Percentiles rank a stretch among this genome's conserved stretches.
Evolutionary conservation across 2,888 invertebrate genomes (phyloP).

Genomic region (Rhopalosiphum nymphaeae): DNA sequence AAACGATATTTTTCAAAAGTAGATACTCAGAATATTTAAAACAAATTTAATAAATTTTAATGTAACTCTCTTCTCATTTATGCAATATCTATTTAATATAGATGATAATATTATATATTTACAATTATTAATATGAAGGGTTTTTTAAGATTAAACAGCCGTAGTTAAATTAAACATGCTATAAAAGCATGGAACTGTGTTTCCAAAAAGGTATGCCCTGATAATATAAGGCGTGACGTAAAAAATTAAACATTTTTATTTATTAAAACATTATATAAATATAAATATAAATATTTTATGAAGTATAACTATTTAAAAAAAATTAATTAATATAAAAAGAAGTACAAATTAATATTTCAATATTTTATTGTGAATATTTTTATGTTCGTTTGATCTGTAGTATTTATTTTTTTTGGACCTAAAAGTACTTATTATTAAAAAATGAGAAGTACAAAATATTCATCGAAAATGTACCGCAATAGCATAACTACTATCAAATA

Average conservation of each 20-base stretch:
- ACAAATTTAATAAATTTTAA: background rate
- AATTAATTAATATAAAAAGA: background rate
- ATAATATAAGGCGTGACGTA: background rate
- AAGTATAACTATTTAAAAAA: background rate
- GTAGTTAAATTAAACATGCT: background rate
- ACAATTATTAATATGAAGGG: background rate
- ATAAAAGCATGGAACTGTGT: background rate
- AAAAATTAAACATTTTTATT: background rate
- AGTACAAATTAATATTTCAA: background rate
- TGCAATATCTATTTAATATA: background rate
- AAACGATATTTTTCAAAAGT: background rate
- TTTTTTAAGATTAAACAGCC: background rate
- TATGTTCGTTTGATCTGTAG: too few species aligned
- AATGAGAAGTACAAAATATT: background rate
- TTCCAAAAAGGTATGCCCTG: background rate
- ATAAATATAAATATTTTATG: background rate
- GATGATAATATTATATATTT: background rate
- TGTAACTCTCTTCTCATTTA: background rate
- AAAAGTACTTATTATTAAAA: background rate
- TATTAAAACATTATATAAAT: background rate
- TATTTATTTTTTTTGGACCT: background rate
- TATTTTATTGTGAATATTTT: background rate
- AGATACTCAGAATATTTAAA: background rate
- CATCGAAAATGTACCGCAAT: background rate
- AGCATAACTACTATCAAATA: background rate